Percentiles rank a stretch among this genome's conserved stretches.
Evolutionary conservation across 1,140 invertebrate genomes (phyloP).

Genomic region (Leptopilina boulardi): DNA sequence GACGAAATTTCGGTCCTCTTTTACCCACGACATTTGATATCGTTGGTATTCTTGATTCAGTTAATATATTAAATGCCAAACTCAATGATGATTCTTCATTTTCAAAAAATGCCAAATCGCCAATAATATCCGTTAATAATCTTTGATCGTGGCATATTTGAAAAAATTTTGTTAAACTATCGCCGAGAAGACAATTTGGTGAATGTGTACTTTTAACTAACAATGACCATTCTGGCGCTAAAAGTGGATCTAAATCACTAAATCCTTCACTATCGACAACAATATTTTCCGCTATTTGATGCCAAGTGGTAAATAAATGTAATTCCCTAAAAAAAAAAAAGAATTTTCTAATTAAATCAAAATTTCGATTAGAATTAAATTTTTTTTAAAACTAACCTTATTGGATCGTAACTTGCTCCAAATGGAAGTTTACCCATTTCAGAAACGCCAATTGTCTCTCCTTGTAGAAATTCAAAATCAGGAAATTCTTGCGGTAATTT

Average conservation of each 20-base stretch:
- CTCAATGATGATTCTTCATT: conserved; percentile 65
- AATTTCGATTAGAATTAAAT: conserved; percentile 28
- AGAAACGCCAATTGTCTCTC: conserved; percentile 76
- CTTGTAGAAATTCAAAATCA: conserved; percentile 83
- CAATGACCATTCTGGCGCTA: conserved; percentile 88
- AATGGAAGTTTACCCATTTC: conserved; percentile 85
- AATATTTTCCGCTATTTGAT: conserved; percentile 88
- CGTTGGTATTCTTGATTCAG: conserved; percentile 78
- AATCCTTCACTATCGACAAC: conserved; percentile 92
- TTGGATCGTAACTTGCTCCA: conserved; percentile 89
- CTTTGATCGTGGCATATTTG: conserved; percentile 73
- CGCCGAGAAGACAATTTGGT: conserved; percentile 81
- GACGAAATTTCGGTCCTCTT: conserved; percentile 72
- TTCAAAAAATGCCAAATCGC: conserved; percentile 68
- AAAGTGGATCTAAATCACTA: conserved; percentile 90
- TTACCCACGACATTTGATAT: conserved; percentile 75
- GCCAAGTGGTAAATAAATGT: conserved; percentile 91
- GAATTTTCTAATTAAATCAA: not conserved
- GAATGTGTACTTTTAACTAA: conserved; percentile 79
- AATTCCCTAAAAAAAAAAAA: conserved; percentile 78
- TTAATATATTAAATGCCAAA: conserved; percentile 76
- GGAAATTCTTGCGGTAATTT: conserved; percentile 83
- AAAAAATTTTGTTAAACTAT: conserved; percentile 79
- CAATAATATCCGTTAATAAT: conserved; percentile 78
- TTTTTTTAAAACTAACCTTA: conserved; percentile 75